A percentile compares a stretch with the other conserved stretches of the same genome.
phyloP scores from a whole-genome alignment of 2,113 vertebrate species.

The Muntiacus reevesi region DNA sequence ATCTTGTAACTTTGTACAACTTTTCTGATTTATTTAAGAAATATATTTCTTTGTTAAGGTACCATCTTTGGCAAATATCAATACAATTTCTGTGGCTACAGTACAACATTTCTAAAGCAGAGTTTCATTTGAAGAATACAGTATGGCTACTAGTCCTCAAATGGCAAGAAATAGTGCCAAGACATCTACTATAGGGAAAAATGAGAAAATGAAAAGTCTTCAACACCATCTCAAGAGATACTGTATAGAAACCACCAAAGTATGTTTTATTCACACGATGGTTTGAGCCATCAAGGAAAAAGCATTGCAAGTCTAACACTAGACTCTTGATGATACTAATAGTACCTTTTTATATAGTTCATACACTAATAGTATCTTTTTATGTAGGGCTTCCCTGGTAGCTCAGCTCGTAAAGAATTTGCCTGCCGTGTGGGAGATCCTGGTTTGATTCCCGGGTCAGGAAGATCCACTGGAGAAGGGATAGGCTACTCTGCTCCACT shows the following conservation, averaged over 20 bases:
- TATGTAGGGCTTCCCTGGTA: not conserved
- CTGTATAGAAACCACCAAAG: not conserved
- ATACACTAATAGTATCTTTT: not conserved
- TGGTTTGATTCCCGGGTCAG: not conserved
- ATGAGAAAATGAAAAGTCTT: not conserved
- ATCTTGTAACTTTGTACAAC: not conserved
- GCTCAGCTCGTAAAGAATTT: not conserved
- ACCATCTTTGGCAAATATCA: not conserved
- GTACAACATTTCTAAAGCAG: not conserved
- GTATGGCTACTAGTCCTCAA: not conserved
- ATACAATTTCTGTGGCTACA: not conserved
- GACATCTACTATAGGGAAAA: not conserved
- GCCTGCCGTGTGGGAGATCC: not conserved
- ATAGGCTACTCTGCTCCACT: not conserved
- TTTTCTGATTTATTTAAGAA: conserved; percentile 13
- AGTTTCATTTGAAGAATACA: not conserved
- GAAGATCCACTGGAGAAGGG: not conserved
- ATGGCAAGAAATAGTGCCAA: not conserved
- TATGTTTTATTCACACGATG: not conserved
- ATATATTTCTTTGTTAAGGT: not conserved
- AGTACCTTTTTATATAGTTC: not conserved
- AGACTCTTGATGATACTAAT: not conserved
- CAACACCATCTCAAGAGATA: not conserved
- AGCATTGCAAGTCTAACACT: not conserved
- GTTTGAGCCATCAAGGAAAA: not conserved